Conservation (phyloP, 2,113 vertebrate species). For the Murina feae region DNA sequence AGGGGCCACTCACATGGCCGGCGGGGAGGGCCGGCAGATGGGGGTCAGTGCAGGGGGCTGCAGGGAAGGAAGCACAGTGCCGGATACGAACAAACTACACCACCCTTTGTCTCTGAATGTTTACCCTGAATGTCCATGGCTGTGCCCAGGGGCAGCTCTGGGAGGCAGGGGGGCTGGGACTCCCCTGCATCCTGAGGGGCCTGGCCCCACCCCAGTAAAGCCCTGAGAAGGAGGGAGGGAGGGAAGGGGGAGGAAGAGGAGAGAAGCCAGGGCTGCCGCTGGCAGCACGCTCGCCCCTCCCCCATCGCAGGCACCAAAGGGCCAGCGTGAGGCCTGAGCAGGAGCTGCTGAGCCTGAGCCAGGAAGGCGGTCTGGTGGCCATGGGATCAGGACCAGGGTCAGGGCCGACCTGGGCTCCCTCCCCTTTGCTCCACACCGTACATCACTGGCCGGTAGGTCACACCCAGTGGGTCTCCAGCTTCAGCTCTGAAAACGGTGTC, state of each 20-base stretch:
- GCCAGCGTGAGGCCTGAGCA: not conserved
- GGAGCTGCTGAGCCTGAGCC: not conserved
- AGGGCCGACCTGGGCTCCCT: not conserved
- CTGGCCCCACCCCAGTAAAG: too few species aligned
- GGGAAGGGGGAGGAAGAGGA: not conserved
- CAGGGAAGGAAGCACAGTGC: not conserved
- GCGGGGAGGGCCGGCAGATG: not conserved
- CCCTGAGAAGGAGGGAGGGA: not conserved
- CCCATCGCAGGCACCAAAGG: not conserved
- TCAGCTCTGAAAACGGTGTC: not conserved
- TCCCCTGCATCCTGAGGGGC: not conserved
- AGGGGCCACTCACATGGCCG: not conserved
- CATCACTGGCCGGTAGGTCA: too few species aligned
- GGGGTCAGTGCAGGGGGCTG: accelerated
- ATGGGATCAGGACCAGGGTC: not conserved
- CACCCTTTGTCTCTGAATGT: not conserved
- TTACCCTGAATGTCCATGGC: not conserved
- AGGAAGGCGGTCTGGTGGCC: not conserved
- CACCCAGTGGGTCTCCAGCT: not conserved
- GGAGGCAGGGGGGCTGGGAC: not conserved
- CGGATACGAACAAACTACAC: not conserved
- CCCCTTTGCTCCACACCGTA: not conserved
- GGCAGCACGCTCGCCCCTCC: not conserved
- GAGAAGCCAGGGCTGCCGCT: not conserved
- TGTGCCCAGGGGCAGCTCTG: not conserved